Conservation (phyloP, 2,113 vertebrate species). For the Pipra filicauda region DNA sequence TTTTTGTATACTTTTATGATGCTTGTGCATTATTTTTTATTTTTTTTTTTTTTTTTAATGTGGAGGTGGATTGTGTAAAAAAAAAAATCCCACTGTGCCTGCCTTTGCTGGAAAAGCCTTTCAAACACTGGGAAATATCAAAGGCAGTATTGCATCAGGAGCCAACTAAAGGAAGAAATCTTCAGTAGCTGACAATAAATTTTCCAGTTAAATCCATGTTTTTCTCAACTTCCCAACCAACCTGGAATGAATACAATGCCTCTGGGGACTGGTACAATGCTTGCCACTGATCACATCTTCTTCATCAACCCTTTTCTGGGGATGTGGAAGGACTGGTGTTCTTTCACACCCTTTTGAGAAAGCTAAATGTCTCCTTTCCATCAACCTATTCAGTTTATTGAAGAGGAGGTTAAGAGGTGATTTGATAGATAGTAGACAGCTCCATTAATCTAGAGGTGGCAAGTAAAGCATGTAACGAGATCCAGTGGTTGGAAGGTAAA, state of each 20-base stretch:
- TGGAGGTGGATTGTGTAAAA: background rate
- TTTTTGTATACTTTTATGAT: background rate
- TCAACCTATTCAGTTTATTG: constrained; percentile 34
- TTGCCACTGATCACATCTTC: background rate
- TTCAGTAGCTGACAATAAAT: background rate
- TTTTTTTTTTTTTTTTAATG: background rate
- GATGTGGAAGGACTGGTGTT: background rate
- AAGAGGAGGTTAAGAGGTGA: constrained; percentile 51
- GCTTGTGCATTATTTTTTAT: background rate
- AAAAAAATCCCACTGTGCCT: background rate
- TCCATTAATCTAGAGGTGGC: constrained; percentile 29
- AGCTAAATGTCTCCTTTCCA: background rate
- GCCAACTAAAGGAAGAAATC: background rate
- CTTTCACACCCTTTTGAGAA: background rate
- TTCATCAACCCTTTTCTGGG: background rate
- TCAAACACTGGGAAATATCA: background rate
- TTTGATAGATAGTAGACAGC: constrained; percentile 32
- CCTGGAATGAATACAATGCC: background rate
- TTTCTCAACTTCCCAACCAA: background rate
- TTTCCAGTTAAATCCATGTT: background rate
- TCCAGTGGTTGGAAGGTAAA: background rate
- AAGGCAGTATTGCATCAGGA: background rate
- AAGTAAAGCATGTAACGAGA: background rate
- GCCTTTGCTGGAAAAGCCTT: background rate
- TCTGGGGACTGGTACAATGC: background rate